phyloP scores from a whole-genome alignment of 2,113 vertebrate species.

The Eretmochelys imbricata region DNA sequence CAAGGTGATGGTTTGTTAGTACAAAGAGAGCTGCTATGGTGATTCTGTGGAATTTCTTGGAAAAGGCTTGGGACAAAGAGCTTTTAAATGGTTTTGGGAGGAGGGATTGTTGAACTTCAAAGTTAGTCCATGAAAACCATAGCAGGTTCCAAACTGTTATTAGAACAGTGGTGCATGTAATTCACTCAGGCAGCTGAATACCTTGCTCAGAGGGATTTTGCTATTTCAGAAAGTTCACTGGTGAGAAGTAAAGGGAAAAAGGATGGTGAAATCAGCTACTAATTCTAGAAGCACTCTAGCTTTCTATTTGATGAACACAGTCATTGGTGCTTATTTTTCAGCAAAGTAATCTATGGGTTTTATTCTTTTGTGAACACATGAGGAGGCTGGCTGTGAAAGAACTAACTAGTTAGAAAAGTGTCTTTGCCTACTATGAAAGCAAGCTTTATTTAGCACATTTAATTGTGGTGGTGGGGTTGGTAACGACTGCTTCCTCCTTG shows the following conservation, averaged over 20 bases:
- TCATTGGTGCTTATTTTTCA: slow-evolving; percentile 16
- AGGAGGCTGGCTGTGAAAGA: not conserved
- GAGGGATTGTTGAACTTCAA: not conserved
- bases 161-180: not conserved
- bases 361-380: not conserved
- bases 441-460: not conserved
- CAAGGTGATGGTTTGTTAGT: not conserved
- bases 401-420: not conserved
- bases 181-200: not conserved
- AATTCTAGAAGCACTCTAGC: not conserved
- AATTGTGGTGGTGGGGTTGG: not conserved
- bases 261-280: not conserved
- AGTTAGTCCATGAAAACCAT: not conserved
- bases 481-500: not conserved
- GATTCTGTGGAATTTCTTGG: not conserved
- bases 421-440: too few relatives aligned
- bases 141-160: not conserved
- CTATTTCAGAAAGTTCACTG: not conserved
- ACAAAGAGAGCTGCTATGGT: not conserved
- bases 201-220: not conserved
- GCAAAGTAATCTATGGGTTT: not conserved
- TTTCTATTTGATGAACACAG: not conserved
- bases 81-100: slow-evolving; percentile 30
- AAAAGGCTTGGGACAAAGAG: not conserved
- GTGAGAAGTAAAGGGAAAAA: not conserved